Percentiles rank a stretch among this genome's conserved stretches.
phyloP scores from a whole-genome alignment of 2,113 vertebrate genomes.

The Crocuta crocuta region DNA sequence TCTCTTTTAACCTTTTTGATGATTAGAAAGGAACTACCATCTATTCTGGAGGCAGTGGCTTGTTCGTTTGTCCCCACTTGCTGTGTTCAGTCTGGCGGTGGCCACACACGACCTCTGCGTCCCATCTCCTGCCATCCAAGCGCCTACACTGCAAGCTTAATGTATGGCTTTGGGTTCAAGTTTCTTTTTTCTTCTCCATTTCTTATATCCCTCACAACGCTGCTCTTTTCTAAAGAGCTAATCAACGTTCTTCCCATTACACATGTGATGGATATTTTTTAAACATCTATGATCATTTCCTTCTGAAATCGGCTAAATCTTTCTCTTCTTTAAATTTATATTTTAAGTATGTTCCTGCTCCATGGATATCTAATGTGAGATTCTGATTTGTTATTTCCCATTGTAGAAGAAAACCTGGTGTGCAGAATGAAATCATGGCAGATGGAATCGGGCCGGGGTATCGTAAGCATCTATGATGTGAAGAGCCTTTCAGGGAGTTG shows the following conservation, averaged over 20 bases:
- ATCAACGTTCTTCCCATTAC: not conserved
- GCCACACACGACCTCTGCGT: not conserved
- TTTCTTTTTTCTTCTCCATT: not conserved
- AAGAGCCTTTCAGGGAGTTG: constrained; percentile 16
- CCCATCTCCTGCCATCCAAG: not conserved
- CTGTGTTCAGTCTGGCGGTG: not conserved
- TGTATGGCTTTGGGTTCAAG: not conserved
- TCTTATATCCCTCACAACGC: not conserved
- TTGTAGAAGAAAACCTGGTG: not conserved
- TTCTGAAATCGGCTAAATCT: not conserved
- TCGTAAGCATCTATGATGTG: not conserved
- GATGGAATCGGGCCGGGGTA: not conserved
- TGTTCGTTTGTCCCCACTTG: not conserved
- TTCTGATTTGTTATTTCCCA: not conserved
- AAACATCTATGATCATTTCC: not conserved
- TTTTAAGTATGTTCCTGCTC: not conserved
- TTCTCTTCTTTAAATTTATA: not conserved
- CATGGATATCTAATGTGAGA: not conserved
- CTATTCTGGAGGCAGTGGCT: not conserved
- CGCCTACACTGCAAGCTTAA: not conserved
- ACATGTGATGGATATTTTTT: not conserved
- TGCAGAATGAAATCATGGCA: not conserved
- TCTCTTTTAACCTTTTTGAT: not conserved
- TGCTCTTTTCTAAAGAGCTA: not conserved
- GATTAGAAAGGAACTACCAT: not conserved